Evolutionary conservation across 2,888 invertebrate genomes (phyloP).

Genomic region (Phragmatobia fuliginosa): DNA sequence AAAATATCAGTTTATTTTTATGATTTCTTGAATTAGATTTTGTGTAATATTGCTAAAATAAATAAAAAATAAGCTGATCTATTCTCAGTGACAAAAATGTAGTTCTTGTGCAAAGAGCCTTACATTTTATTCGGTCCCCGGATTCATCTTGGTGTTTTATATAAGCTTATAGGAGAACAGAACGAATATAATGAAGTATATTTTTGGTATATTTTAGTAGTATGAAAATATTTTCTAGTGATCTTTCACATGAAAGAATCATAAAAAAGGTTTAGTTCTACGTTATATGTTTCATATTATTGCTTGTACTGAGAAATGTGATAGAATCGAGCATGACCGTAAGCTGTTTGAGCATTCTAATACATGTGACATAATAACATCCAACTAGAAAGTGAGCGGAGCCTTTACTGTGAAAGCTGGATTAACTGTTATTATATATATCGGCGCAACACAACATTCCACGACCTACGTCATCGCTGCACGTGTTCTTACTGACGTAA

Average conservation of each 20-base stretch:
- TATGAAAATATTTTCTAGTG: slow-evolving; percentile 26
- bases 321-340: background rate
- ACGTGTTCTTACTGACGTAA: too few species aligned
- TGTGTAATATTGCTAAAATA: too few species aligned
- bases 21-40: too few species aligned
- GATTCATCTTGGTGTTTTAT: slow-evolving; percentile 43
- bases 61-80: too few species aligned
- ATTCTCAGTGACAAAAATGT: background rate
- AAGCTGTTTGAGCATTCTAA: background rate
- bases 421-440: too few species aligned
- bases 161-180: slow-evolving; percentile 22
- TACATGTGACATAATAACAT: too few species aligned
- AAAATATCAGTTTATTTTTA: too few species aligned
- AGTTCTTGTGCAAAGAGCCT: slow-evolving; percentile 3
- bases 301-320: background rate
- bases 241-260: slow-evolving; percentile 12
- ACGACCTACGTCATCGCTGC: too few species aligned
- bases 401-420: too few species aligned
- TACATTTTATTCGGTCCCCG: slow-evolving; percentile 38
- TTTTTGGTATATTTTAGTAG: slow-evolving; percentile 36
- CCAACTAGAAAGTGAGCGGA: too few species aligned
- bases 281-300: background rate
- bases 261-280: slow-evolving; percentile 11
- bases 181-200: slow-evolving; percentile 23
- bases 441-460: too few species aligned